Evolutionary conservation across 1,140 invertebrate genomes (phyloP), one percentile per base, ranked within the genome.

Genomic region (Trypoxylus dichotomus): DNA sequence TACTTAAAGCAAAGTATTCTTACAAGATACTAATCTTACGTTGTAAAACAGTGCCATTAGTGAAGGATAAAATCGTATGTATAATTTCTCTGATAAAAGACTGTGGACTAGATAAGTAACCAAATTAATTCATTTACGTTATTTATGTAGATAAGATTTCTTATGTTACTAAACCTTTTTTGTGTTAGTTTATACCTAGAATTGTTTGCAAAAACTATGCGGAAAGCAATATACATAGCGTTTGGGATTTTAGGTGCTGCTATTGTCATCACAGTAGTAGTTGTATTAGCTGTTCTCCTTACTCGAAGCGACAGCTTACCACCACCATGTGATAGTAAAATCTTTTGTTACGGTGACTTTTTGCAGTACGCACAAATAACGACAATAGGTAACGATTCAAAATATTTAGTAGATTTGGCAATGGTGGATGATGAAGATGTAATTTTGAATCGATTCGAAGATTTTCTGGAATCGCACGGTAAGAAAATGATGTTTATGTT

Each of bases 371-470:
- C 96, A 15, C 95, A 96, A 86, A 90, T 91, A 84, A 89, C 93
- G 0, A 85, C 88, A 37, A 89, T 96, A 25, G 95, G 91, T 85
- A 86, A 87, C 2, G 95, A 97, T 83, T 96, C 94, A 10, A 97
- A 97, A 87, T 93, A 93, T 0, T 97, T 97, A 85, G 95, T 97
- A 15, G 96, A 97, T 84, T 92, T 96, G 90, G 93, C 93, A 82
- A 88, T 95, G 83, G 90, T 91, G 80, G 83, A 88, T 43, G 80
- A 90, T 0, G 88, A 91, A 78, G 89, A 91, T 79, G 88, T 89
- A 79, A 93, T 92, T 2, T 82, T 94, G 41, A 78, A 82, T 2
- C 86, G 89, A 58, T 94, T 94, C 79, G 83, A 89, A 0, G 83
- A 87, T 5, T 89, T 96, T n/a, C 91, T 95, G 89, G 86, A 90